Evolutionary conservation across 2,113 vertebrate genomes (phyloP), one percentile per base, ranked within the genome.

Genomic region (Todiramphus chloris): DNA sequence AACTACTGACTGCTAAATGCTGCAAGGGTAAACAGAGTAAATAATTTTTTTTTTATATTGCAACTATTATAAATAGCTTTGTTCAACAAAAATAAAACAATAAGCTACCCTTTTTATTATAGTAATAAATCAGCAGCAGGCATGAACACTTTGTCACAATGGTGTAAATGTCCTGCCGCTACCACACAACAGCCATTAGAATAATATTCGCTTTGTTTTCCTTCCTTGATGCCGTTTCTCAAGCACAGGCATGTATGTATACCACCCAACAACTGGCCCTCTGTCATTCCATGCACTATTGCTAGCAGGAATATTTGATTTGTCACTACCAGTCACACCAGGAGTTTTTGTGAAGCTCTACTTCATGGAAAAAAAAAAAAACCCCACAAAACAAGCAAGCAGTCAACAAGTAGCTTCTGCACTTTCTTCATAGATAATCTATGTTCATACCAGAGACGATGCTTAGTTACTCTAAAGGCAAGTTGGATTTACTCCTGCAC

Each of bases 1-100:
- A 97, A 96, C 64, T 64, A 44, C 51, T 84, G 91, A 81, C 74
- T 77, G 91, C 75, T 28, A 94, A 78, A 96, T 39, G 19, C 41
- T 86, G n/a, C 33, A 97, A 94, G 86, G 35, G 83, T 90, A 97
- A 97, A 95, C 58, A 94, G 33, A 94, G 64, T 91, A 97, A 88
- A 96, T 90, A 64, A 96, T 62, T 37, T 41, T 41, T 4, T 68
- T 51, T 39, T 33, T 24, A 84, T 73, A 43, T 44, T 83, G 51
- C 89, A 73, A 96, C 94, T 94, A 94, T 66, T 21, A 4, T 87
- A 95, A 93, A 96, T 87, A 97, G 92, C 18, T 68, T 78, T 66
- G 46, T 81, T 88, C 66, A 92, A 64, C 69, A 64, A 89, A 96
- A 97, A 87, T 50, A 95, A 81, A 96, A 76, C 58, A 68, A 78